Evolutionary conservation across 2,113 vertebrate genomes (phyloP), one percentile per base, ranked within the genome.

Genomic region (Symphodus melops): DNA sequence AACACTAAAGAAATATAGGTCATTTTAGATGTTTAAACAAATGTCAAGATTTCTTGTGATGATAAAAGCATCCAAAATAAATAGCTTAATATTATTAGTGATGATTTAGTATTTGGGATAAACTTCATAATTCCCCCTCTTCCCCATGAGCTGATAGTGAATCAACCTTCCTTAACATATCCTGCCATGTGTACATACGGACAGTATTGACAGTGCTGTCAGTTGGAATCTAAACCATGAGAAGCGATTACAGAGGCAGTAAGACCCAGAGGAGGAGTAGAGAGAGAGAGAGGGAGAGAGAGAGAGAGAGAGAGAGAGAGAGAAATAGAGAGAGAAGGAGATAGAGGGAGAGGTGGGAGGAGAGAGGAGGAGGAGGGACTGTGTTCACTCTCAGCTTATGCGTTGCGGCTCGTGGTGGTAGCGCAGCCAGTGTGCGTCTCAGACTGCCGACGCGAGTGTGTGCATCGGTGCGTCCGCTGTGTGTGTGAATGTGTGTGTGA

Each of bases 261-360:
- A 86, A 88, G 86, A 91, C 89, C 86, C 86, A 88, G 91, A 89
- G 90, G 90, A 92, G 77, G 85, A 86, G 70, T 66, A 62, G n/a
- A 56, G 21, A 39, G 23, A 49, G 52, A 37, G 53, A 63, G 61
- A 72, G 69, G 48, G 54, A 75, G 65, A 49, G 46, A 57, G 44
- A 36, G 44, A 70, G 75, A 61, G 39, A 69, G 60, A 56, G 69
- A 46, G 61, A 56, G 58, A 51, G 58, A 20, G 78, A 62, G 67
- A 42, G 53, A 68, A 74, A 64, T 73, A 74, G 83, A 74, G 77
- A 72, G 79, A 70, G 79, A 71, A 81, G 68, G 72, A 69, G 76
- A 64, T 68, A 37, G 61, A 54, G 71, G 52, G 80, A 72, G 82
- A 70, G 80, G 78, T 71, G 79, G 73, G 84, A 68, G 70, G 77